Evolutionary conservation across 2,888 invertebrate genomes (phyloP), one percentile per base, ranked within the genome.

Genomic region (Caenorhabditis becei): DNA sequence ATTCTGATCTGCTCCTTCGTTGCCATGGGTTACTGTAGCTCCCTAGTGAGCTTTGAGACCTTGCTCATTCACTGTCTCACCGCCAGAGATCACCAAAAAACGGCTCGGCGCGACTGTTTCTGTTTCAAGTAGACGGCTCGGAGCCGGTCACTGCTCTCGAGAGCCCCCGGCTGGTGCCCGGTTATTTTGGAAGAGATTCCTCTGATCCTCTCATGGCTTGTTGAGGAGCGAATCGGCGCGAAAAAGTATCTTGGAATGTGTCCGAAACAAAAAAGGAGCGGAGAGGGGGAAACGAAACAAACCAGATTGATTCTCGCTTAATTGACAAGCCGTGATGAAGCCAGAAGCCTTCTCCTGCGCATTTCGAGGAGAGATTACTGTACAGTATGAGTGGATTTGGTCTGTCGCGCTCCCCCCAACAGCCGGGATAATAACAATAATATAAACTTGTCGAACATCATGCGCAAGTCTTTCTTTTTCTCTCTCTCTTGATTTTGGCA

Each of bases 381-480:
- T 74, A 74, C 28, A 74, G 74, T 74, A 49, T 47, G 70, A 59
- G 70, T 61, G 70, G 70, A 37, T 53, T 41, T 70, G 20, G 47
- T 58, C 20, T 24, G 23, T 26, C 14, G 23, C 26, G 10, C 24
- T 14, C 41, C 16, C 41, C 14, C 10, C 41, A 32, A 47, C 54
- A 59, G 59, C 24, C 32, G 58, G 62, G 67, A 77, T 77, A 77
- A 77, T 77, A 77, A 77, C 75, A 77, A 77, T 77, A 77, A 77
- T 77, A 77, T 77, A 77, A 77, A 77, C 75, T 77, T 77, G 75
- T 77, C 75, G 75, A 77, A 77, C 75, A 77, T 67, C 65, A 66
- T 63, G 26, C 49, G 26, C 47, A 59, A 32, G 28, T 44, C 47
- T 44, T 26, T 54, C 54, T 54, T n/a, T n/a, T n/a, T n/a, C 5